phyloP scores from a whole-genome alignment of 2,113 vertebrate genomes.

The Oreochromis spilurus region DNA sequence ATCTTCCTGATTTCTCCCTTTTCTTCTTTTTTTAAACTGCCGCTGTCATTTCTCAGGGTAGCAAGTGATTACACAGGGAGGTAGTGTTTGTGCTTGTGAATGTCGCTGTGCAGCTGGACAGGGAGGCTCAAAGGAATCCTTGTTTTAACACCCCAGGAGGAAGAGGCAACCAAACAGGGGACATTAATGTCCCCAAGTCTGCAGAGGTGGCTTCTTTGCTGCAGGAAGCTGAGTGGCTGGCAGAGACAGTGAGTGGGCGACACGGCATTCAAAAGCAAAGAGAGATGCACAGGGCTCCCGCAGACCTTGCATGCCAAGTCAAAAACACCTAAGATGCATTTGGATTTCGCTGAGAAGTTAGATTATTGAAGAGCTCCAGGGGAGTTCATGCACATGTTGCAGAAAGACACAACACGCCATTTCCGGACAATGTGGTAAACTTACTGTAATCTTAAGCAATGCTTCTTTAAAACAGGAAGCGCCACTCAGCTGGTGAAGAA shows the following conservation, averaged over 20 bases:
- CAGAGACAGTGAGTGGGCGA: constrained; percentile 35
- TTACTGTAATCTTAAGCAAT: constrained; percentile 48
- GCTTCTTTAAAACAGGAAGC: constrained; percentile 48
- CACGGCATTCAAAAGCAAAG: constrained; percentile 53
- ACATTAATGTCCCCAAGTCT: constrained; percentile 58
- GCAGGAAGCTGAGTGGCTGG: constrained; percentile 66
- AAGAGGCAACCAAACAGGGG: constrained; percentile 68
- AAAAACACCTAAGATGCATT: background rate
- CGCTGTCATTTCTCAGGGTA: constrained; percentile 49
- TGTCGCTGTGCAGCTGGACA: constrained; percentile 75
- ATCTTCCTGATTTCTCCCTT: constrained; percentile 36
- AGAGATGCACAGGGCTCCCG: constrained; percentile 30
- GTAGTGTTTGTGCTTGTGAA: constrained; percentile 67
- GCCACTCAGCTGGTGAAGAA: background rate
- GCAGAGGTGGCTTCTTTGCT: constrained; percentile 61
- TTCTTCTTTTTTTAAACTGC: background rate
- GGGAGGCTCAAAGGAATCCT: constrained; percentile 72
- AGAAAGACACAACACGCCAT: background rate
- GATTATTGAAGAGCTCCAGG: background rate
- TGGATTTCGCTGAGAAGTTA: background rate
- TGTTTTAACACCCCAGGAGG: constrained; percentile 68
- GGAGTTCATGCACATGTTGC: background rate
- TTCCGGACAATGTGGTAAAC: constrained; percentile 32
- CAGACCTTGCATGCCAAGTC: constrained; percentile 25
- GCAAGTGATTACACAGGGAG: constrained; percentile 64